Base-by-base conservation (phyloP, 2,113 vertebrate species). In the Bubo scandiacus region DNA sequence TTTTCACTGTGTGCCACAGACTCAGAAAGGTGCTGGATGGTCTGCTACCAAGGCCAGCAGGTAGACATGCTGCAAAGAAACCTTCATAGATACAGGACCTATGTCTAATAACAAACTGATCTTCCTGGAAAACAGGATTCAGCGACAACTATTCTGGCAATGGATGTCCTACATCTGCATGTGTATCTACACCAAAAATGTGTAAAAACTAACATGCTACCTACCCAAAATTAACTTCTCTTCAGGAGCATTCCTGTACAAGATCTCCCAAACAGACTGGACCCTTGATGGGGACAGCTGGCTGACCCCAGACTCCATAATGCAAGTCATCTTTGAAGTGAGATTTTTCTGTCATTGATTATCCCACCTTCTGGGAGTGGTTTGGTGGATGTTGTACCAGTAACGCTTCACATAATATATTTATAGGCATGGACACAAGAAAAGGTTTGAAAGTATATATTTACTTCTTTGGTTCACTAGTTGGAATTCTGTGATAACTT, bases 361-460 rank as follows among this genome's bases (percentile, higher is more conserved):
- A 42, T 6, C 22, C 3, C 47, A 42, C 2, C 17, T 29, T 63
- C 59, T 65, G 32, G 23, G 12, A 65, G n/a, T 15, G 1, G 2
- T 63, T n/a, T 49, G 12, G 18, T 43, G 9, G 1, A 0, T 20
- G 14, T 19, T 73, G 42, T 57, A 11, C 5, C 1, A 1, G 8
- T n/a, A 47, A 16, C 13, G 20, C 3, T 23, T 34, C 16, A 42
- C 12, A 9, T 15, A 36, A 29, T 9, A 1, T 17, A 12, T 62
- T 62, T 47, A 43, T 32, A 66, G 9, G 2, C 14, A 18, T 0
- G 11, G 11, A 49, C 14, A 49, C 2, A 18, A 3, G 25, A 47
- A 36, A 47, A 47, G 3, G 9, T 34, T 79, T 12, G 4, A 47
- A 62, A 47, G 3, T 14, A 36, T 26, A 4, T 34, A 67, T 25